Percentiles rank a stretch among this genome's conserved stretches.
Conservation (phyloP, 2,888 invertebrate genomes). For the Koerneria pararmatus region DNA sequence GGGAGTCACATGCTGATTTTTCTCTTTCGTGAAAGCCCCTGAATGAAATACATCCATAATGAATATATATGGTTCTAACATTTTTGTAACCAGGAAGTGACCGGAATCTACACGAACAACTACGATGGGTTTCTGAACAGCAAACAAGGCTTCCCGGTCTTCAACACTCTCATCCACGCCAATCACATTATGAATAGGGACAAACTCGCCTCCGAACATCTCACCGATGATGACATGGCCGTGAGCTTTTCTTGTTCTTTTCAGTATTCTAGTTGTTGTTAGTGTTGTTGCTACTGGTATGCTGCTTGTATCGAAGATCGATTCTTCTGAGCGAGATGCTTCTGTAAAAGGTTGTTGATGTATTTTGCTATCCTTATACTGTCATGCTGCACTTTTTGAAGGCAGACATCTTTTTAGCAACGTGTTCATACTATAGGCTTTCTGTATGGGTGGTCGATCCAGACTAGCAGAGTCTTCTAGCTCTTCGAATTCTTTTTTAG, state of each 20-base stretch:
- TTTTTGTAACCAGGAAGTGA: conserved; percentile 65
- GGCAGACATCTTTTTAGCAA: too few relatives aligned
- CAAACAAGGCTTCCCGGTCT: conserved; percentile 88
- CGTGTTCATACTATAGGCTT: too few relatives aligned
- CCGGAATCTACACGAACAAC: conserved; percentile 90
- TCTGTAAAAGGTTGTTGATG: too few relatives aligned
- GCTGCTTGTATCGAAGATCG: too few relatives aligned
- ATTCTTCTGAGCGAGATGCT: too few relatives aligned
- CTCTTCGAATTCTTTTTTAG: too few relatives aligned
- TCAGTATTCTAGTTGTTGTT: neutral
- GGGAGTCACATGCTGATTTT: neutral
- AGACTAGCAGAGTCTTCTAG: too few relatives aligned
- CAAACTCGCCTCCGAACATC: conserved; percentile 68
- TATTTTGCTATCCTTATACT: too few relatives aligned
- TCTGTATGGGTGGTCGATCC: too few relatives aligned
- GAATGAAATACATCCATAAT: neutral
- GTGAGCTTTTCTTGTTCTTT: neutral
- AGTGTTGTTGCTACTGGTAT: too few relatives aligned
- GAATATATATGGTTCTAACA: too few relatives aligned
- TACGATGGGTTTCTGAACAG: conserved; percentile 95
- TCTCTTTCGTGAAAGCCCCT: neutral
- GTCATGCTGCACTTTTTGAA: too few relatives aligned
- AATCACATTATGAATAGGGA: conserved; percentile 84
- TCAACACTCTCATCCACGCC: conserved; percentile 91
- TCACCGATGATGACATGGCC: conserved; percentile 90